phyloP scores from a whole-genome alignment of 2,113 vertebrate genomes.

The Pangasianodon gigas region DNA sequence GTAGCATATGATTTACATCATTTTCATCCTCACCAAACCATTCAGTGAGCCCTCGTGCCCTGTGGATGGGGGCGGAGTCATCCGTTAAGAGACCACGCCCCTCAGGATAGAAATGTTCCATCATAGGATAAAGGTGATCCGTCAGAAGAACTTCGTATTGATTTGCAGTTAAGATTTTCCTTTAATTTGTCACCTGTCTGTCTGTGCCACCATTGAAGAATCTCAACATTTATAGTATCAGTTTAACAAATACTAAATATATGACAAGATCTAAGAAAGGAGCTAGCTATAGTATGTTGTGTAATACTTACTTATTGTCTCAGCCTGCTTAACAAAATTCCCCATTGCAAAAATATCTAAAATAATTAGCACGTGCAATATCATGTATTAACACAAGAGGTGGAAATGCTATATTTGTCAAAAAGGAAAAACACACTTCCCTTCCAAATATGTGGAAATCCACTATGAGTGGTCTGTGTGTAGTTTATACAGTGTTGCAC shows the following conservation, averaged over 20 bases:
- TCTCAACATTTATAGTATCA: background rate
- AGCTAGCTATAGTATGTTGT: background rate
- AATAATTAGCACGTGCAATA: background rate
- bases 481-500: background rate
- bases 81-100: background rate
- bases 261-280: background rate
- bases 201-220: background rate
- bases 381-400: background rate
- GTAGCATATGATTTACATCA: background rate
- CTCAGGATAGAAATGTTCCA: background rate
- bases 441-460: constrained; percentile 14
- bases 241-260: background rate
- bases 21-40: background rate
- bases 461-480: constrained; percentile 5
- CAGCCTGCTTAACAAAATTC: background rate
- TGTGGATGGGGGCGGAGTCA: background rate
- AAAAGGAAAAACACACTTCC: constrained; percentile 9
- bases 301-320: background rate
- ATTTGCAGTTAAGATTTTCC: background rate
- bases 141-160: background rate
- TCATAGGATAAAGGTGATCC: background rate
- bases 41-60: background rate
- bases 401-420: constrained; percentile 15
- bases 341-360: background rate
- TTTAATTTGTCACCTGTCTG: background rate